Evolutionary conservation across 2,113 vertebrate species (phyloP).

Genomic region (Mastomys coucha): DNA sequence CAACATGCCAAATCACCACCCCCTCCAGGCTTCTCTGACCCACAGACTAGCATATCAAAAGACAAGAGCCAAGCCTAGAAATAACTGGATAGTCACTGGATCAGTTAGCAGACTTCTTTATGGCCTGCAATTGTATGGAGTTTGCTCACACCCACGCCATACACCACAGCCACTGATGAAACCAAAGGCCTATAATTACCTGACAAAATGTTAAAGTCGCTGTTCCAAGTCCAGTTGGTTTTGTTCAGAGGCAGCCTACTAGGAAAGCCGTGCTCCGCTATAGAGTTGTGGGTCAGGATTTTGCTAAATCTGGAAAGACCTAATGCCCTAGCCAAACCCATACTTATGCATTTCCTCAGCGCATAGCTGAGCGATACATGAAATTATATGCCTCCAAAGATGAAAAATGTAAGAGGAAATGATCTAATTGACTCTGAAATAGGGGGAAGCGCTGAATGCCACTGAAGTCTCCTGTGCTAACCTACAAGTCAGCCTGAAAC

Average conservation of each 20-base stretch:
- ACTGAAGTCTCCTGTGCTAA: conserved; percentile 46
- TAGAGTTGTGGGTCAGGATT: conserved; percentile 83
- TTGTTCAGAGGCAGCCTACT: conserved; percentile 85
- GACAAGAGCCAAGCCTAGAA: conserved; percentile 75
- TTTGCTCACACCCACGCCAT: conserved; percentile 90
- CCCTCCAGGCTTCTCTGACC: conserved; percentile 51
- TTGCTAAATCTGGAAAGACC: conserved; percentile 88
- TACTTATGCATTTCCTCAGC: conserved; percentile 88
- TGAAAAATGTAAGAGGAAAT: conserved; percentile 70
- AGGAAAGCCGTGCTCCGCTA: conserved; percentile 84
- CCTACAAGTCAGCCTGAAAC: conserved; percentile 56
- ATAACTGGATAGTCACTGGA: conserved; percentile 79
- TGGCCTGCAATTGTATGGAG: conserved; percentile 84
- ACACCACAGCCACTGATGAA: conserved; percentile 86
- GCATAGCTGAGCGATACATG: conserved; percentile 86
- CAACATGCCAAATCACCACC: neutral
- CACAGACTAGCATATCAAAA: conserved; percentile 73
- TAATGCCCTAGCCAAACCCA: conserved; percentile 83
- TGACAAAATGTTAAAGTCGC: conserved; percentile 89
- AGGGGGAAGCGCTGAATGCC: neutral
- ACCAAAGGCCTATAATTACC: conserved; percentile 90
- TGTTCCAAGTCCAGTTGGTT: conserved; percentile 87
- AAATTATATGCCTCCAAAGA: conserved; percentile 87
- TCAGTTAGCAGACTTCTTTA: conserved; percentile 83
- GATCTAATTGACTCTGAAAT: conserved; percentile 73